Evolutionary conservation across 2,888 invertebrate genomes (phyloP).

Genomic region (Linhomoeus sp.): DNA sequence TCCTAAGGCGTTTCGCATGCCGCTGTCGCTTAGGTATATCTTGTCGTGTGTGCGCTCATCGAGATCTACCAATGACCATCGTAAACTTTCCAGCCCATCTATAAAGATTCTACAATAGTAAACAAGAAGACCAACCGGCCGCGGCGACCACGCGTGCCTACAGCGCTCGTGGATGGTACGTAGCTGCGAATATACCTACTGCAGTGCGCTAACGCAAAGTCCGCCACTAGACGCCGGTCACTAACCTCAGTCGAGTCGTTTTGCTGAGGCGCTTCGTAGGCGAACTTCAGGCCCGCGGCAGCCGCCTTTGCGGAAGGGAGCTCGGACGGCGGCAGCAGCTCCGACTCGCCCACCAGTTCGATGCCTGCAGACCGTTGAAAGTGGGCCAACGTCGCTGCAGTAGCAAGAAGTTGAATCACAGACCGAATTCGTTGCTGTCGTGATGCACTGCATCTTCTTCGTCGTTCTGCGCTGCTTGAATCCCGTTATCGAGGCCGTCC

Average conservation of each 20-base stretch:
- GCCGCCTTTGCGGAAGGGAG: slow-evolving; percentile 20
- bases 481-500: too few relatives aligned
- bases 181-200: too few relatives aligned
- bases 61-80: too few relatives aligned
- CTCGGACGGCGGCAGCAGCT: slow-evolving; percentile 27
- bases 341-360: slow-evolving; percentile 49
- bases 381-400: not conserved
- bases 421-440: slow-evolving; percentile 78
- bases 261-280: slow-evolving; percentile 40
- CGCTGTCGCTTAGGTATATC: too few relatives aligned
- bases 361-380: slow-evolving; percentile 1
- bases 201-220: not conserved
- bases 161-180: too few relatives aligned
- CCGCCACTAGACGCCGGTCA: not conserved
- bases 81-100: too few relatives aligned
- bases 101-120: too few relatives aligned
- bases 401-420: slow-evolving; percentile 10
- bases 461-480: not conserved
- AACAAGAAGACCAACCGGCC: too few relatives aligned
- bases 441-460: slow-evolving; percentile 41
- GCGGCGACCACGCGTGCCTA: too few relatives aligned
- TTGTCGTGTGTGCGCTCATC: too few relatives aligned
- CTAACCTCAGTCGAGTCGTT: not conserved
- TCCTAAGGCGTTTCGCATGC: too few relatives aligned
- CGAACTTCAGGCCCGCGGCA: slow-evolving; percentile 41